Percentiles rank a stretch among this genome's conserved stretches.
Evolutionary conservation across 2,888 invertebrate genomes (phyloP).

Genomic region (Digitonthophagus gazella): DNA sequence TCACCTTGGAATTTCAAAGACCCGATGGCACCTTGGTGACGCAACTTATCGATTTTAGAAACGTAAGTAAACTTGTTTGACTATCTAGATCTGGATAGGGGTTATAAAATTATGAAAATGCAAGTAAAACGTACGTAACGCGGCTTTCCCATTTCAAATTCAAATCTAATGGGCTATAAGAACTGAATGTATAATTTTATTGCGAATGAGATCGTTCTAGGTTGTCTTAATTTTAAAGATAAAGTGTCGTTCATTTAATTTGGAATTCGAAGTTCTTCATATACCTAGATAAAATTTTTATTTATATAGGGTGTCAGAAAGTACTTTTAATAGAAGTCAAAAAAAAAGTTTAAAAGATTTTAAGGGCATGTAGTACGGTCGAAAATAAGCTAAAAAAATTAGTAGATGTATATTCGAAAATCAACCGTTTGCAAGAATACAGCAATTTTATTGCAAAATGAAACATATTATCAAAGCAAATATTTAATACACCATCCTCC

Average conservation of each 20-base stretch:
- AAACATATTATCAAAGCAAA: too few relatives aligned
- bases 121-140: background rate
- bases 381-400: too few relatives aligned
- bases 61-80: constrained; percentile 82
- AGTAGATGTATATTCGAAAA: too few relatives aligned
- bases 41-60: constrained; percentile 90
- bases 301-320: too few relatives aligned
- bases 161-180: background rate
- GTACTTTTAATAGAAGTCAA: too few relatives aligned
- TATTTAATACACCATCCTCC: too few relatives aligned
- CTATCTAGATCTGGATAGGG: too few relatives aligned
- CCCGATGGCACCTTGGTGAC: constrained; percentile 90
- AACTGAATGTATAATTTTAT: background rate
- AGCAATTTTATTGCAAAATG: too few relatives aligned
- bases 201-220: background rate
- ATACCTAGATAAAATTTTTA: background rate
- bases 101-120: background rate
- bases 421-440: too few relatives aligned
- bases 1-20: constrained; percentile 84
- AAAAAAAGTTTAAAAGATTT: too few relatives aligned
- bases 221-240: background rate
- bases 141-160: background rate
- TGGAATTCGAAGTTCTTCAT: background rate
- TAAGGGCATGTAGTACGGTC: too few relatives aligned
- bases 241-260: background rate